phyloP scores from a whole-genome alignment of 2,888 invertebrate genomes.

The Latrodectus elegans region DNA sequence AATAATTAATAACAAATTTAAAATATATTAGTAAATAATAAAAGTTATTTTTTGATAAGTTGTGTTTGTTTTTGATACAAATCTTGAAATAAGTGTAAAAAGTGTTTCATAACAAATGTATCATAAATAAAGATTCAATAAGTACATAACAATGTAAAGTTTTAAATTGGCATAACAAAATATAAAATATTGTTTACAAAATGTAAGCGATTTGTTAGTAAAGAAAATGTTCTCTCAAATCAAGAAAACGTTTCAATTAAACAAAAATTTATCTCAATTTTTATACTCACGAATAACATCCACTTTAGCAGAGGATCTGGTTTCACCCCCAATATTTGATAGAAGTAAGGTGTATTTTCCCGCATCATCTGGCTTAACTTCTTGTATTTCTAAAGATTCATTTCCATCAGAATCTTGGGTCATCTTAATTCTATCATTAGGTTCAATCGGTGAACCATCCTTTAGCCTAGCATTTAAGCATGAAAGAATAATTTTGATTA shows the following conservation, averaged over 20 bases:
- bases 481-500: background rate
- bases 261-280: background rate
- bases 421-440: slow-evolving; percentile 78
- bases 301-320: slow-evolving; percentile 66
- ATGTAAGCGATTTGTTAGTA: no score
- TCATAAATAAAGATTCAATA: no score
- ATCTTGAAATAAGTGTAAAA: no score
- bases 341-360: slow-evolving; percentile 85
- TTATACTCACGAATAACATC: slow-evolving; percentile 66
- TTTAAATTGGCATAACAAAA: no score
- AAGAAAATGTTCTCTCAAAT: no score
- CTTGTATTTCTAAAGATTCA: slow-evolving; percentile 79
- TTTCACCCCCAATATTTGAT: slow-evolving; percentile 83
- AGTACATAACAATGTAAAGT: no score
- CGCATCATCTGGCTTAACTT: slow-evolving; percentile 83
- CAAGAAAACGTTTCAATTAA: background rate
- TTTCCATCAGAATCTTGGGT: slow-evolving; percentile 83
- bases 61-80: no score
- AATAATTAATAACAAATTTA: no score
- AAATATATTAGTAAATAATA: no score
- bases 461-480: slow-evolving; percentile 78
- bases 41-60: no score
- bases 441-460: slow-evolving; percentile 81
- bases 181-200: no score
- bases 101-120: no score